These are phyloP conservation scores for Tiliacea aurago DNA, from an alignment of 2,888 invertebrate genomes.

Conservation along the genomic window DNA sequence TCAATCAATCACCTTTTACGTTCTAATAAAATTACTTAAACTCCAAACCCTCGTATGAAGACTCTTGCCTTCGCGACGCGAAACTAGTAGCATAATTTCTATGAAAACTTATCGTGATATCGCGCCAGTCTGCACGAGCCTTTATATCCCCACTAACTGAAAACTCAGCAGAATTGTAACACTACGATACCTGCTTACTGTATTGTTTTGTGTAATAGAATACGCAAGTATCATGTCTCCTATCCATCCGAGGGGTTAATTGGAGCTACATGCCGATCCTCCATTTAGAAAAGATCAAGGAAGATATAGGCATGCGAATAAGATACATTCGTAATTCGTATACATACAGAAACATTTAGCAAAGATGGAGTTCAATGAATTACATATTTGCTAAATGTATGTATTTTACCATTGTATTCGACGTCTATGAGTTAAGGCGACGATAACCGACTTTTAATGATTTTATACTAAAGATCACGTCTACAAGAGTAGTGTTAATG, in stretches of 20 bases:
- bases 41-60: conserved; percentile 3
- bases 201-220: conserved; percentile 39
- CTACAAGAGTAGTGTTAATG: too few species aligned
- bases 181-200: conserved; percentile 3
- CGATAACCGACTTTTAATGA: too few species aligned
- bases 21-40: conserved; percentile 33
- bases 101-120: too few species aligned
- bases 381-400: too few species aligned
- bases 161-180: conserved; percentile 19
- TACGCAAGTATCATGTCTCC: conserved; percentile 39
- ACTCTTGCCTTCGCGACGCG: too few species aligned
- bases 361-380: not conserved
- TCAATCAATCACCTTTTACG: not conserved
- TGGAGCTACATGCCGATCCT: conserved; percentile 7
- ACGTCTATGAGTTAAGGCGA: too few species aligned
- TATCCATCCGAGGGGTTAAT: conserved; percentile 40
- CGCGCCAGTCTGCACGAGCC: too few species aligned
- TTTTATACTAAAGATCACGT: too few species aligned
- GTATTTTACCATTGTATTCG: too few species aligned
- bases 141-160: not conserved
- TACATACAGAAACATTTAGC: conserved; percentile 6
- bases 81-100: too few species aligned
- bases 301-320: conserved; percentile 15
- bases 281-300: conserved; percentile 41
- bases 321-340: too few species aligned